Evolutionary conservation across 2,888 invertebrate genomes (phyloP).

Genomic region (Drosophila hawaiiensis): DNA sequence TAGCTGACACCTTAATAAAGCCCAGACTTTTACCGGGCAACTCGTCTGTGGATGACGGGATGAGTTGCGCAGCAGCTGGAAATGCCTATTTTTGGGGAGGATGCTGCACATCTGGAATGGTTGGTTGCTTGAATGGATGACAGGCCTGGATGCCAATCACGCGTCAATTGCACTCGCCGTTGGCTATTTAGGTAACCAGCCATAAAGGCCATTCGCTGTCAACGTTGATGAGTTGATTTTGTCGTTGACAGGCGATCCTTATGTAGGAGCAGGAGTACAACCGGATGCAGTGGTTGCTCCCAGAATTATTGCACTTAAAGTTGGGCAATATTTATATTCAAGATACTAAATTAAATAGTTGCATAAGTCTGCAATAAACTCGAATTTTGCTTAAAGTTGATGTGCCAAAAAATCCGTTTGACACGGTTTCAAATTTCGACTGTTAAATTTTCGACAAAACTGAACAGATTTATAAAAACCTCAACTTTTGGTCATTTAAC

Average conservation of each 20-base stretch:
- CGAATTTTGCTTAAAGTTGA: not conserved
- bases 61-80: constrained; percentile 2
- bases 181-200: constrained; percentile 56
- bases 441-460: not conserved
- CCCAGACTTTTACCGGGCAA: constrained; percentile 4
- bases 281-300: not conserved
- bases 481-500: not conserved
- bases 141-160: constrained; percentile 73
- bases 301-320: not conserved
- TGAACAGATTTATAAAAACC: not conserved
- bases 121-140: constrained; percentile 35
- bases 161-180: constrained; percentile 71
- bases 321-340: not conserved
- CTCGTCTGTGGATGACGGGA: constrained; percentile 16
- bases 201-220: constrained; percentile 56
- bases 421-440: not conserved
- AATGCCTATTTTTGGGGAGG: constrained; percentile 57
- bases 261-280: constrained; percentile 53
- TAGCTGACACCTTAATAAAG: constrained; percentile 64
- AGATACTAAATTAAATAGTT: not conserved
- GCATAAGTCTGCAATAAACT: not conserved
- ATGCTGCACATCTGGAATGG: constrained; percentile 10
- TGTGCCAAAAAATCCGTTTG: not conserved
- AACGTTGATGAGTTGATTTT: constrained; percentile 77
- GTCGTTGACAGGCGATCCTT: constrained; percentile 67